Percentiles rank a stretch among this genome's conserved stretches.
Conservation (phyloP, 2,888 invertebrate genomes). For the Gymnocheta viridis region DNA sequence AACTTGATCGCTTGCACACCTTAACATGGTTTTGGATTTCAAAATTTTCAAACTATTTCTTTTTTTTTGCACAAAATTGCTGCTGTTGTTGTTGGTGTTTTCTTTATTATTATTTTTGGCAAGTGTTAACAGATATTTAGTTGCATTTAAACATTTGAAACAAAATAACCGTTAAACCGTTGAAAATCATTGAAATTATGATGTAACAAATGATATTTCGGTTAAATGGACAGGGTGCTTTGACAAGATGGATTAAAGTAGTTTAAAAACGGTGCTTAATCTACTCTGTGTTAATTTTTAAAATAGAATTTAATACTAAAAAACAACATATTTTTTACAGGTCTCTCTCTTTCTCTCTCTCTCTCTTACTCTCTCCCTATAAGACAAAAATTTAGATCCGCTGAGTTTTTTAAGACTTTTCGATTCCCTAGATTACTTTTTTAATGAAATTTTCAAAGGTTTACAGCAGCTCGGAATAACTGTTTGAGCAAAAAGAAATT, state of each 20-base stretch:
- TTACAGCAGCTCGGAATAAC: too few relatives aligned
- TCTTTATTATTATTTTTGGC: slow-evolving; percentile 48
- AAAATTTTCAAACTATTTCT: slow-evolving; percentile 28
- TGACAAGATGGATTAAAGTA: not conserved
- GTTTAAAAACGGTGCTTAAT: not conserved
- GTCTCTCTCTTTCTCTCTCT: too few relatives aligned
- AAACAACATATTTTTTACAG: too few relatives aligned
- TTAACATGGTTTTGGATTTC: slow-evolving; percentile 68
- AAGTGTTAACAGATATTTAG: slow-evolving; percentile 52
- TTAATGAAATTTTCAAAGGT: too few relatives aligned
- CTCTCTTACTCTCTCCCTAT: too few relatives aligned
- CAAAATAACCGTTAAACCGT: slow-evolving; percentile 47
- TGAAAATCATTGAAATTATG: slow-evolving; percentile 53
- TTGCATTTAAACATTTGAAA: slow-evolving; percentile 20
- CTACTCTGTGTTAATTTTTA: too few relatives aligned
- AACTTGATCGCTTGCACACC: slow-evolving; percentile 59
- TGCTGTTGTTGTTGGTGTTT: not conserved
- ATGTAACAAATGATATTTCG: slow-evolving; percentile 36
- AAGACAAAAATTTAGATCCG: too few relatives aligned
- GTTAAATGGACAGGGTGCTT: slow-evolving; percentile 31
- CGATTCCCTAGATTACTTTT: too few relatives aligned
- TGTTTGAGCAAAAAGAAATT: too few relatives aligned
- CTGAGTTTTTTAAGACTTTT: too few relatives aligned
- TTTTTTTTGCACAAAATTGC: slow-evolving; percentile 17
- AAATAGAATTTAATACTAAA: too few relatives aligned